Conservation (phyloP, 2,797 vertebrate species). For the Coendou prehensilis region DNA sequence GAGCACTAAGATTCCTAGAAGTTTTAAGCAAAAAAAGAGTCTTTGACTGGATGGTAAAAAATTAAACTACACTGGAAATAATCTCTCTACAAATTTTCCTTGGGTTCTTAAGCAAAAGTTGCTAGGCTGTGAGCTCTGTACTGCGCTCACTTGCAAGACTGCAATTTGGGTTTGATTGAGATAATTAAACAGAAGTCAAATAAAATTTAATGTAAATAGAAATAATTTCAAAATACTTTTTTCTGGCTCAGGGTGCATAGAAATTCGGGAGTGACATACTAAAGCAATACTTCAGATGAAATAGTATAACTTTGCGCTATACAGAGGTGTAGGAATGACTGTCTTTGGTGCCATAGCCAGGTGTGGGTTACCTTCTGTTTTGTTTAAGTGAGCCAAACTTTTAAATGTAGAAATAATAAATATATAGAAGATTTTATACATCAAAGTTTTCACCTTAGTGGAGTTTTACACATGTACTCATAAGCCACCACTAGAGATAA, state of each 20-base stretch:
- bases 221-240: neutral
- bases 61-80: neutral
- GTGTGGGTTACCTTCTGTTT: neutral
- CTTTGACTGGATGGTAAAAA: conserved; percentile 6
- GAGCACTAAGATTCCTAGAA: neutral
- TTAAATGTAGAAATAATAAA: conserved; percentile 5
- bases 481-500: neutral
- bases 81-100: neutral
- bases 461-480: neutral
- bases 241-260: neutral
- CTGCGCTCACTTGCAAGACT: neutral
- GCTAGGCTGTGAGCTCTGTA: neutral
- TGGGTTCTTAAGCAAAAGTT: neutral
- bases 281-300: neutral
- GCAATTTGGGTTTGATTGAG: neutral
- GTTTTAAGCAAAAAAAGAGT: neutral
- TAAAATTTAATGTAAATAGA: neutral
- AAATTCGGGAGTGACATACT: neutral
- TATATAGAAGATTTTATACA: neutral
- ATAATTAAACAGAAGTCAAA: conserved; percentile 6
- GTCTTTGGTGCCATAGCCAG: neutral
- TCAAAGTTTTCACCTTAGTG: neutral
- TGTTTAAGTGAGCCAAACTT: neutral
- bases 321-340: neutral
- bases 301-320: neutral